Evolutionary conservation across 1,140 invertebrate species (phyloP).

Genomic region (Penaeus japonicus): DNA sequence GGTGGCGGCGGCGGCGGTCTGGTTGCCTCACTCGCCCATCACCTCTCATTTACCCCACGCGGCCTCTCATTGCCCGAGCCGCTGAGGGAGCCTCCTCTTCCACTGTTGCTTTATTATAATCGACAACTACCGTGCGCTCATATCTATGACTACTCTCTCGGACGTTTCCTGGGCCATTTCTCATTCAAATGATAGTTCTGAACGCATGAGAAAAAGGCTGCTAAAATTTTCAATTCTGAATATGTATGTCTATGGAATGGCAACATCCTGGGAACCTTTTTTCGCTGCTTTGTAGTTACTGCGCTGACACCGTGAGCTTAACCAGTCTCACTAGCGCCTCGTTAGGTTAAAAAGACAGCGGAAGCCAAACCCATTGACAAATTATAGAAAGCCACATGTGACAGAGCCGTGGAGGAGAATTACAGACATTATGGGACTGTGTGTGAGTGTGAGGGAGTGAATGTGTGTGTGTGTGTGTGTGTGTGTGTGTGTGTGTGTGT

Average conservation of each 20-base stretch:
- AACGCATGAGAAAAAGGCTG: too few species aligned
- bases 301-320: not conserved
- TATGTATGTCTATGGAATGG: not conserved
- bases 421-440: not conserved
- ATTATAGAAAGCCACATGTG: slow-evolving; percentile 40
- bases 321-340: slow-evolving; percentile 20
- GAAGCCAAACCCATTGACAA: slow-evolving; percentile 51
- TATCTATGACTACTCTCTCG: not conserved
- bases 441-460: not conserved
- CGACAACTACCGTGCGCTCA: not conserved
- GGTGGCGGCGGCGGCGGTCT: slow-evolving; percentile 18
- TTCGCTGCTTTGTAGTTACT: not conserved
- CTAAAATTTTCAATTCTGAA: too few species aligned
- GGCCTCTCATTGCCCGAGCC: slow-evolving; percentile 38
- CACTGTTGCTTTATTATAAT: not conserved
- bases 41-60: slow-evolving; percentile 42
- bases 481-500: not conserved
- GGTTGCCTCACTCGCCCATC: slow-evolving; percentile 10
- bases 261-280: slow-evolving; percentile 2
- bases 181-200: too few species aligned
- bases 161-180: not conserved
- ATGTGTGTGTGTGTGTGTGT: not conserved
- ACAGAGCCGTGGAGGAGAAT: not conserved
- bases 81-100: slow-evolving; percentile 19
- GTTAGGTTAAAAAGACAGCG: slow-evolving; percentile 37